Base-by-base conservation (phyloP, 2,797 vertebrate genomes). In the Anabacerthia variegaticeps region DNA sequence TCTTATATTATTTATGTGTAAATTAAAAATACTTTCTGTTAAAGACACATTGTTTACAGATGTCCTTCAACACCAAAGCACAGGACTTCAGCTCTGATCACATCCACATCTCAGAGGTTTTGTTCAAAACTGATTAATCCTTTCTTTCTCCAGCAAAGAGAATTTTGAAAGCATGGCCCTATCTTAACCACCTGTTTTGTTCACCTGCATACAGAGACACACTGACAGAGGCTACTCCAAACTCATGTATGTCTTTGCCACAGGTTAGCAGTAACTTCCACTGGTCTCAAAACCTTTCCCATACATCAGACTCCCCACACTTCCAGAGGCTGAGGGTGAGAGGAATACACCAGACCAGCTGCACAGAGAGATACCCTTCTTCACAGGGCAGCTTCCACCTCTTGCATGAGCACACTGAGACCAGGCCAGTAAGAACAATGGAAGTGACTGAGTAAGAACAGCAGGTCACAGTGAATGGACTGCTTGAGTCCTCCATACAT, bases 211-310 rank as follows among this genome's bases (percentile, higher is more conserved):
- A 54, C 2, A 30, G 37, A 78, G 24, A n/a, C 17, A n/a, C 17
- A 32, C 27, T 37, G 22, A 46, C 24, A 86, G 55, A 78, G 39
- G 30, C 49, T 49, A 12, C 39, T 88, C 26, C 66, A 65, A 56
- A 61, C 14, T 34, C 32, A 2, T 1, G 0, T 14, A 32, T 1
- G 0, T 21, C 68, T 76, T 46, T 85, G 55, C 16, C 49, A 20
- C 2, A 43, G 12, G 18, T 69, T 80, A 79, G 5, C 30, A 66
- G 7, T 13, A 61, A 49, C 6, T 37, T 39, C 9, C 48, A 55
- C 1, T 2, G 14, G 26, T 63, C 21, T 49, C 3, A 1, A 81
- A 67, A 61, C 27, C 55, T 41, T 82, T 76, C 48, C 3, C 5
- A 48, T 12, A 54, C 17, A 19, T 12, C 4, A 36, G 37, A 39